Base-by-base conservation (phyloP, 64 coral and sea anemone genomes). In the Stylophora pistillata region DNA sequence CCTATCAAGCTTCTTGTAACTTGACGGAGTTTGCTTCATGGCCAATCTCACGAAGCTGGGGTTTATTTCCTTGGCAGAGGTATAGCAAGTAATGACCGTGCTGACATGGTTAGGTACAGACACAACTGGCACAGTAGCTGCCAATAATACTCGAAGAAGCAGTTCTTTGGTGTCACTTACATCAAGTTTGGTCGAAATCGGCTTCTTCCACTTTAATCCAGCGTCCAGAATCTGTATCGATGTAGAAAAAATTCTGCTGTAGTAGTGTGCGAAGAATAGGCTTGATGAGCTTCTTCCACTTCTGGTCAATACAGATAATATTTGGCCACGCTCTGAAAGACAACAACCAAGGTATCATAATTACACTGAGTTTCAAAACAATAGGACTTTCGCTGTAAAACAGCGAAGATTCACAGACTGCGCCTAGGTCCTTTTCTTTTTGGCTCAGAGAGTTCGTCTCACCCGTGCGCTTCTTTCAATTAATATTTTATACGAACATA, bases 261-360 rank as follows among this genome's bases (percentile, higher is more conserved):
- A 98, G 63, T 13, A 98, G 53, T 62, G 27, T 52, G 15, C 63
- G 0, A 58, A 92, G 87, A 12, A 92, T 82, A 29, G 58, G 58
- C 23, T 92, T 20, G 14, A 90, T n/a, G 23, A 92, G 70, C 5
- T 20, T 82, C 11, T 73, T 93, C 96, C 93, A 98, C 47, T 95
- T 92, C 25, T 61, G 76, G 30, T 89, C 72, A 18, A 98, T 79
- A 20, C 32, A 10, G 1, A 9, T 57, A 1, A 92, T 5, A 74
- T 93, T 76, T 52, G 96, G 96, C 87, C 93, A 92, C 14, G 93
- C 96, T 20, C 70, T 87, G 65, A 78, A 79, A 83, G 9, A 59
- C 14, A 20, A 13, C 25, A 66, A 27, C 26, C 23, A 23, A 25
- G 21, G 5, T 68, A 5, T 12, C 23, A 25, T 25, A 0, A 68